Evolutionary conservation across 2,113 vertebrate genomes (phyloP), one percentile per base, ranked within the genome.

Genomic region (Gambusia affinis): DNA sequence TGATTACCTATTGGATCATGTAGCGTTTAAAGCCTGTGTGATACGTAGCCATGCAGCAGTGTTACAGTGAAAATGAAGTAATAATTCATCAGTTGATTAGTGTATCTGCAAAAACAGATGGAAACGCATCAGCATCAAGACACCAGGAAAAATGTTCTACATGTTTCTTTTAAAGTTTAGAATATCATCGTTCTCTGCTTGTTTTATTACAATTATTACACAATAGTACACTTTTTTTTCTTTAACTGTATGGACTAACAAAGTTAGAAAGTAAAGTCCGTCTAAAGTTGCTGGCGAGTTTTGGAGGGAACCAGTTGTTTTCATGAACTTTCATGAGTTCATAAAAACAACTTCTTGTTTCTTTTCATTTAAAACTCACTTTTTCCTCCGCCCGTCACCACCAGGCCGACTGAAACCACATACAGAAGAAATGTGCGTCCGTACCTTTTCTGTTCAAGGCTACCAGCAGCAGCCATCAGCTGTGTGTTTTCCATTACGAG

Each of bases 401-500:
- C 22, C 22, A 6, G 2, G 35, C 44, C 19, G 14, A 17, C 44
- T 17, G 19, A 51, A 51, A 37, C 44, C 14, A 47, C 44, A 17
- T 15, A 57, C 8, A 57, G 51, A 3, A n/a, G 51, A 57, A 57
- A 57, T 62, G 33, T 3, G 15, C 47, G 24, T 10, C 35, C 30
- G 54, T 8, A 1, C 8, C 44, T 71, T 77, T 61, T 64, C 33
- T 76, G 60, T 60, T 62, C 35, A 63, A 35, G 42, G 57, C 63
- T 3, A 54, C 65, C 64, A 44, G 12, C 64, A 44, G 12, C 17
- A 66, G n/a, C 61, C 60, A 22, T 17, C 5, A 60, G 10, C 60
- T 27, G 30, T 11, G 4, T 78, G 73, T 81, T 80, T 69, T 33
- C 33, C 57, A 70, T 72, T 72, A 83, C 35, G 31, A 61, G 19